Conservation (phyloP, 2,797 vertebrate genomes). For the Sphenopsis melanotis region DNA sequence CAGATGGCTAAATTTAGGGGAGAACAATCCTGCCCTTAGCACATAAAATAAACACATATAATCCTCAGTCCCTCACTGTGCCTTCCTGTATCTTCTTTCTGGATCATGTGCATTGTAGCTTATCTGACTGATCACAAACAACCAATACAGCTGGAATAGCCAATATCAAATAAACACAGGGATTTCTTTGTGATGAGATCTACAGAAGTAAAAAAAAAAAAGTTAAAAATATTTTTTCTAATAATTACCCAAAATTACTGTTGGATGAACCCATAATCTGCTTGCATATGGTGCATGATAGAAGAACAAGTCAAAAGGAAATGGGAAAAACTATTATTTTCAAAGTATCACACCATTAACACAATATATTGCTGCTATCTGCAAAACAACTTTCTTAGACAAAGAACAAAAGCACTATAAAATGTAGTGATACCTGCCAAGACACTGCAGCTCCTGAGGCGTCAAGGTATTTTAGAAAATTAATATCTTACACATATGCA, state of each 20-base stretch:
- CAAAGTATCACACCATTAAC: neutral
- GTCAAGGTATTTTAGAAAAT: constrained; percentile 15
- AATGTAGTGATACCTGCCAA: neutral
- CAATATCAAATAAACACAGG: neutral
- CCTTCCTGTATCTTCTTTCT: neutral
- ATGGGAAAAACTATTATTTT: neutral
- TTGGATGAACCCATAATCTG: neutral
- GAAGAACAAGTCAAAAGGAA: neutral
- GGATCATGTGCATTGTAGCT: neutral
- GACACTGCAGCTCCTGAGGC: neutral
- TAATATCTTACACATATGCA: constrained; percentile 26
- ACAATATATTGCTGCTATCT: neutral
- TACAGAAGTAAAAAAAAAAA: neutral
- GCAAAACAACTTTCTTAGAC: neutral
- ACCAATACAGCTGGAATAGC: neutral
- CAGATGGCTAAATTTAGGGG: neutral
- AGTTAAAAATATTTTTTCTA: neutral
- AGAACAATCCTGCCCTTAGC: neutral
- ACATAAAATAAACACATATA: neutral
- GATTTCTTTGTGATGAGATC: neutral
- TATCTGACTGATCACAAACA: neutral
- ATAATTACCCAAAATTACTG: neutral
- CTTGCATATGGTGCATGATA: neutral
- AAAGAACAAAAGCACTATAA: neutral
- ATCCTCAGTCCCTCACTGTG: neutral